Conservation (phyloP, 2,797 vertebrate species). For the Hemibagrus guttatus region DNA sequence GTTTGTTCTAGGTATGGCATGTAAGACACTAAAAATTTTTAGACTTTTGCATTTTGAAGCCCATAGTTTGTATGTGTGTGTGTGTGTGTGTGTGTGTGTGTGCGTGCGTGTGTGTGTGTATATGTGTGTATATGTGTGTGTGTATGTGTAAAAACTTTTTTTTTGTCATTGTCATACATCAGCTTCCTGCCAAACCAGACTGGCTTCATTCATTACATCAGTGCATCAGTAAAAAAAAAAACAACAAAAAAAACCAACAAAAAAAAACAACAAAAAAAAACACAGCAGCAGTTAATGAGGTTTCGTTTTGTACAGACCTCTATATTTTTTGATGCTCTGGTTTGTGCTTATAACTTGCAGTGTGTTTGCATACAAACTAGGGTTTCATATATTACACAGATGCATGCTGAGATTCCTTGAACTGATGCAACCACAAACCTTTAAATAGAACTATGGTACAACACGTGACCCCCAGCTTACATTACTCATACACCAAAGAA, state of each 20-base stretch:
- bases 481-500: constrained; percentile 62
- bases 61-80: too few species aligned
- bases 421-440: constrained; percentile 36
- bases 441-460: constrained; percentile 44
- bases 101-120: too few species aligned
- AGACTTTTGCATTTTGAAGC: too few species aligned
- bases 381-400: not conserved
- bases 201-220: not conserved
- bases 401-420: not conserved
- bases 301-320: too few species aligned
- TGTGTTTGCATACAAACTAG: not conserved
- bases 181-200: not conserved
- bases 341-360: not conserved
- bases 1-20: not conserved
- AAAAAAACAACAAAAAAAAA: too few species aligned
- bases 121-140: too few species aligned
- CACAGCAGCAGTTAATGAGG: not conserved
- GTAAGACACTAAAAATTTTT: too few species aligned
- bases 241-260: not conserved
- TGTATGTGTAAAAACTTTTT: too few species aligned
- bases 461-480: constrained; percentile 33
- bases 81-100: too few species aligned
- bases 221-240: not conserved
- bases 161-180: not conserved
- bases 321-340: not conserved